Evolutionary conservation across 35 echinoderm and acorn worm genomes (phyloP).

Genomic region (Holothuria glaberrima): DNA sequence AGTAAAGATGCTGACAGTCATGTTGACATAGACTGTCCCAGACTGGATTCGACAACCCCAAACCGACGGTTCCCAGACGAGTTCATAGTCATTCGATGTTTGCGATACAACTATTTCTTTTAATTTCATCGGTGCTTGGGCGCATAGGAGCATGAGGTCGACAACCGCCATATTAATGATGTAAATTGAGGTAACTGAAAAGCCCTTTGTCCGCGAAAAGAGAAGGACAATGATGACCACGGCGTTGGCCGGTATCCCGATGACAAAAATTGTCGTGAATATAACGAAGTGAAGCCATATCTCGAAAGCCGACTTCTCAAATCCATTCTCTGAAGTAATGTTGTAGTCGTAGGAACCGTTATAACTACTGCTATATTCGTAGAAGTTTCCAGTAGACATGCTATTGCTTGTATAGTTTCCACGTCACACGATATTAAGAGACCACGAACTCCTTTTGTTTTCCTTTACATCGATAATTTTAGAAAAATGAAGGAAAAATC

Average conservation of each 20-base stretch:
- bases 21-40: neutral
- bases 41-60: slow-evolving; percentile 19
- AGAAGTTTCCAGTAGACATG: too few species aligned
- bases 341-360: too few species aligned
- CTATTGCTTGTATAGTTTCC: too few species aligned
- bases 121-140: neutral
- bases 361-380: too few species aligned
- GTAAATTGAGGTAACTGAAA: slow-evolving; percentile 30
- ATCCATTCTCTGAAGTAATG: too few species aligned
- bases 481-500: too few species aligned
- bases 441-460: too few species aligned
- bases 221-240: slow-evolving; percentile 40
- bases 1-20: slow-evolving; percentile 41
- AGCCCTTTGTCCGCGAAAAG: slow-evolving; percentile 40
- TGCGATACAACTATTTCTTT: neutral
- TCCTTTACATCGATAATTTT: too few species aligned
- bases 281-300: neutral
- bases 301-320: neutral
- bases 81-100: neutral
- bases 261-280: neutral
- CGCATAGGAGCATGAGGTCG: slow-evolving; percentile 9
- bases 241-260: slow-evolving; percentile 43
- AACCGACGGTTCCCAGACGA: neutral
- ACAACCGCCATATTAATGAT: slow-evolving; percentile 47
- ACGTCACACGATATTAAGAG: too few species aligned